Evolutionary conservation across 1,140 invertebrate species (phyloP).

Genomic region (Drosophila tropicalis): DNA sequence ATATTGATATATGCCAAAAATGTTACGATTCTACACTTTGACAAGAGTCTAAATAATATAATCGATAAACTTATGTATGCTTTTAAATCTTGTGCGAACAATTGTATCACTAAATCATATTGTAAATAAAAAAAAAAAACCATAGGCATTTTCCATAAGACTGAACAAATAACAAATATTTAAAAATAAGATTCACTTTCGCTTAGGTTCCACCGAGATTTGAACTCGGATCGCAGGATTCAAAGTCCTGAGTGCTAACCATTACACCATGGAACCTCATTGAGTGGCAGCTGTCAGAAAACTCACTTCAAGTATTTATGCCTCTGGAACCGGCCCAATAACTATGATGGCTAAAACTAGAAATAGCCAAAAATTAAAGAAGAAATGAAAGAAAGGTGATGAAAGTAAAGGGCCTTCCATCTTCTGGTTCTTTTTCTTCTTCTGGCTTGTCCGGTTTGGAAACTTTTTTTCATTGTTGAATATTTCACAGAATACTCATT

Average conservation of each 20-base stretch:
- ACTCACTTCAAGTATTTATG: neutral
- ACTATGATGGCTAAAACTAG: constrained; percentile 22
- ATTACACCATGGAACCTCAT: constrained; percentile 91
- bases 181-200: neutral
- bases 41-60: no score
- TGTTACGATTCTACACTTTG: no score
- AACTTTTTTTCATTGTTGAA: no score
- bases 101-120: no score
- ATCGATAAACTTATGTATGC: neutral
- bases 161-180: neutral
- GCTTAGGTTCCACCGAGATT: constrained; percentile 90
- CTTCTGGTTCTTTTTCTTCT: no score
- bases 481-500: no score
- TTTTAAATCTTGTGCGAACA: neutral
- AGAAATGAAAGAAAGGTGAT: neutral
- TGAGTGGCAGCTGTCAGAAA: constrained; percentile 4
- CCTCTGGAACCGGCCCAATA: constrained; percentile 13
- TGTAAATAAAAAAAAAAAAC: no score
- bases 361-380: constrained; percentile 7
- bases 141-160: no score
- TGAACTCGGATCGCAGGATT: constrained; percentile 95
- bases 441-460: no score
- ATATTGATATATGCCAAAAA: no score
- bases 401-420: no score
- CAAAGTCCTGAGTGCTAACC: constrained; percentile 96